phyloP scores from a whole-genome alignment of 1,140 invertebrate genomes.

The Chironomus tepperi region DNA sequence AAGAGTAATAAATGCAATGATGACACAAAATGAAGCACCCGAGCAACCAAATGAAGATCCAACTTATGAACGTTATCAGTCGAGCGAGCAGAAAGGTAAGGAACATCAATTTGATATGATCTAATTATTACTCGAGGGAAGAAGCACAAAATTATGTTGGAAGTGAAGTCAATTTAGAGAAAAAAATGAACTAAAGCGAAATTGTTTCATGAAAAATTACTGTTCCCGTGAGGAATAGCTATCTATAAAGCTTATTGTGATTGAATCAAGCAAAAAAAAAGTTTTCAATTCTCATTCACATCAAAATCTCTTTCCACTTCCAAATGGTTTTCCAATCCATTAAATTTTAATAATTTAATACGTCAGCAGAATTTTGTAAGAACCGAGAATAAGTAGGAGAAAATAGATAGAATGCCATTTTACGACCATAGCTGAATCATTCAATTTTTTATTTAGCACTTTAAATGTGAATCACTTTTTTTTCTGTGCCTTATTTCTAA shows the following conservation, averaged over 20 bases:
- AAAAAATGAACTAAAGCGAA: background rate
- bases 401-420: background rate
- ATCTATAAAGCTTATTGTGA: background rate
- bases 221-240: background rate
- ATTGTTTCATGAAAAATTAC: conserved; percentile 3
- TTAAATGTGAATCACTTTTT: background rate
- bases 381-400: background rate
- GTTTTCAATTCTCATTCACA: conserved; percentile 8
- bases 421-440: conserved; percentile 6
- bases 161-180: background rate
- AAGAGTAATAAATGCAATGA: background rate
- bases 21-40: conserved; percentile 9
- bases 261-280: background rate
- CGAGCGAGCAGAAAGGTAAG: conserved; percentile 4
- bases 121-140: conserved; percentile 24
- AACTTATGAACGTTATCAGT: background rate
- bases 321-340: conserved; percentile 23
- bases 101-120: background rate
- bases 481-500: background rate
- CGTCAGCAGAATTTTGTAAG: conserved; percentile 6
- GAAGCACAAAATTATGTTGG: background rate
- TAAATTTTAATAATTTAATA: conserved; percentile 22
- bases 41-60: conserved; percentile 11
- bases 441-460: background rate
- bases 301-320: background rate